Percentiles rank a stretch among this genome's conserved stretches.
Evolutionary conservation across 2,888 invertebrate species (phyloP).

Genomic region (Oscheius onirici): DNA sequence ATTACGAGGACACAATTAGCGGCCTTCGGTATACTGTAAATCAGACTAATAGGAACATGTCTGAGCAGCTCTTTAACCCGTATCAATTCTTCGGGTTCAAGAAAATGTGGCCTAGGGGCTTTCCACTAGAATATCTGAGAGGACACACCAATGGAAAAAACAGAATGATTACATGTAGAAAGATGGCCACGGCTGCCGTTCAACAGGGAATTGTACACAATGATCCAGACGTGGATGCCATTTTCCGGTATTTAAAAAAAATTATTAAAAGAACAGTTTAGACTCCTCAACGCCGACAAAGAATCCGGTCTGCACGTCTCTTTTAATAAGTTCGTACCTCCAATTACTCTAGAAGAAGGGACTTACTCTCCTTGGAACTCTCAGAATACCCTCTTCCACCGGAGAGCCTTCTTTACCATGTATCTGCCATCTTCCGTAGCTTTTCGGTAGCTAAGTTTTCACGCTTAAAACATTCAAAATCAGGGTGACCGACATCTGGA

Average conservation of each 20-base stretch:
- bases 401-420: conserved; percentile 49
- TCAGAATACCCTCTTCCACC: conserved; percentile 53
- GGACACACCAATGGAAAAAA: conserved; percentile 36
- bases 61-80: conserved; percentile 40
- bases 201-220: conserved; percentile 40
- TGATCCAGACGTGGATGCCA: conserved; percentile 49
- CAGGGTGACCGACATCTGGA: conserved; percentile 51
- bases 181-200: conserved; percentile 32
- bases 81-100: conserved; percentile 43
- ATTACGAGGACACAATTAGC: conserved; percentile 30
- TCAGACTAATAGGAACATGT: background rate
- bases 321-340: conserved; percentile 48
- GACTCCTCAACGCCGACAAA: conserved; percentile 43
- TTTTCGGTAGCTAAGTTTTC: conserved; percentile 23
- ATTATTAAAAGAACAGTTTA: conserved; percentile 6
- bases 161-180: conserved; percentile 30
- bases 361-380: conserved; percentile 55
- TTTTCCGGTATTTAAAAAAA: conserved; percentile 32
- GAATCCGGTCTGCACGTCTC: conserved; percentile 36
- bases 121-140: conserved; percentile 39
- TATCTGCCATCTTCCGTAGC: conserved; percentile 49
- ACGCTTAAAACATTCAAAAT: background rate
- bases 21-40: conserved; percentile 31
- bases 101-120: conserved; percentile 49
- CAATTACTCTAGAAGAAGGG: conserved; percentile 37